phyloP scores from a whole-genome alignment of 2,888 invertebrate genomes.

The Cerastis leucographa region DNA sequence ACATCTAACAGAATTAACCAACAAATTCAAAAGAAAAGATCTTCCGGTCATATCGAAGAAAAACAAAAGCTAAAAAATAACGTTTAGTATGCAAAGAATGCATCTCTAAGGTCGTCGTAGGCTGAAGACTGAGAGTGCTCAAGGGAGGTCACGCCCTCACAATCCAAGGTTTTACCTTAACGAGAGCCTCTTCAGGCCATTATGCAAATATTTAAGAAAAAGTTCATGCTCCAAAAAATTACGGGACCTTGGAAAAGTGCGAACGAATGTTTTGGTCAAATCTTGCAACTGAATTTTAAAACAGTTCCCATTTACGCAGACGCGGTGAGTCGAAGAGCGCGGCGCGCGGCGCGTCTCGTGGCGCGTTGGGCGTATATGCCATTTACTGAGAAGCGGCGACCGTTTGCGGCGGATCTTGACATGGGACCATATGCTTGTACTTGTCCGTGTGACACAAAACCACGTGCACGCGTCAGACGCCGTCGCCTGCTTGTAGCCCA shows the following conservation, averaged over 20 bases:
- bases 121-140: constrained; percentile 29
- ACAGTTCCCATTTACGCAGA: no score
- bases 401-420: no score
- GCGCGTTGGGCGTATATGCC: no score
- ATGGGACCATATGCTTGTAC: no score
- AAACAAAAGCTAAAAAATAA: constrained; percentile 2
- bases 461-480: no score
- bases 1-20: not conserved
- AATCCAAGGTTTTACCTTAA: constrained; percentile 49
- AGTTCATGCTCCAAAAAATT: not conserved
- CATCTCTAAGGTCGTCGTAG: constrained; percentile 44
- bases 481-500: no score
- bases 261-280: not conserved
- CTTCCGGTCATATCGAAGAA: not conserved
- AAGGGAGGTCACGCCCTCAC: constrained; percentile 35
- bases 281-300: not conserved
- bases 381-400: no score
- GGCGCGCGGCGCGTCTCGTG: no score
- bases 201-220: constrained; percentile 43
- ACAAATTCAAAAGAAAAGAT: not conserved
- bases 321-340: no score
- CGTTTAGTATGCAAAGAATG: constrained; percentile 52
- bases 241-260: constrained; percentile 1
- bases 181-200: constrained; percentile 42
- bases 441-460: no score